A percentile compares a stretch with the other conserved stretches of the same genome.
These are phyloP conservation scores for Eulacestoma nigropectus DNA, from an alignment of 2,113 vertebrate species.

Conservation along the genomic window DNA sequence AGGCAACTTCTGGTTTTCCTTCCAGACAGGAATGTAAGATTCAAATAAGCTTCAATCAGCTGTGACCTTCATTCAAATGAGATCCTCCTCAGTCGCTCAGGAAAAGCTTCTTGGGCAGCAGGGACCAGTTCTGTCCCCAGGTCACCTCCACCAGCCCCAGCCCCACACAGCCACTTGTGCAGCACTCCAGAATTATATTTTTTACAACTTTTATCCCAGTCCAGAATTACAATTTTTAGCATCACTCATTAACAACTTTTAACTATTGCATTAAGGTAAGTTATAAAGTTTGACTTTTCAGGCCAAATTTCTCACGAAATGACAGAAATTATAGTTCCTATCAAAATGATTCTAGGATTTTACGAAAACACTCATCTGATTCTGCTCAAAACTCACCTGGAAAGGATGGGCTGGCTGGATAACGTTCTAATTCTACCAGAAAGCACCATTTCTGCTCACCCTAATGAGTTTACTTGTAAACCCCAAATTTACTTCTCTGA, in stretches of 20 bases:
- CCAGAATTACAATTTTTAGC: background rate
- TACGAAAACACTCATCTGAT: background rate
- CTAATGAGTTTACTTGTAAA: background rate
- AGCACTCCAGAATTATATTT: background rate
- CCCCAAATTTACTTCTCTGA: background rate
- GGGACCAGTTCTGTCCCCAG: accelerated
- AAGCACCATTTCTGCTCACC: background rate
- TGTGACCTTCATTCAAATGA: background rate
- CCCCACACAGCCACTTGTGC: background rate
- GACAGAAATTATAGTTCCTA: accelerated
- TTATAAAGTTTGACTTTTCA: background rate
- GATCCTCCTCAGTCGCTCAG: background rate
- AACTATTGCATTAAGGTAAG: background rate
- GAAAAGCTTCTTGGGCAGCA: background rate
- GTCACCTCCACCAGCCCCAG: background rate
- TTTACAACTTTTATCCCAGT: too few species aligned
- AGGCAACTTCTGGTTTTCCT: background rate
- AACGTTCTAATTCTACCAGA: background rate
- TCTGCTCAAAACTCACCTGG: background rate
- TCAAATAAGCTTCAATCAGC: background rate
- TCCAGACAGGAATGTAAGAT: background rate
- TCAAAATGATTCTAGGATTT: background rate
- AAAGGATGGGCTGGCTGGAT: background rate
- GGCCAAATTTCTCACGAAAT: background rate
- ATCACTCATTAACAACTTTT: background rate